Conservation (phyloP, 2,888 invertebrate species). For the Drosophila fungiperda region DNA sequence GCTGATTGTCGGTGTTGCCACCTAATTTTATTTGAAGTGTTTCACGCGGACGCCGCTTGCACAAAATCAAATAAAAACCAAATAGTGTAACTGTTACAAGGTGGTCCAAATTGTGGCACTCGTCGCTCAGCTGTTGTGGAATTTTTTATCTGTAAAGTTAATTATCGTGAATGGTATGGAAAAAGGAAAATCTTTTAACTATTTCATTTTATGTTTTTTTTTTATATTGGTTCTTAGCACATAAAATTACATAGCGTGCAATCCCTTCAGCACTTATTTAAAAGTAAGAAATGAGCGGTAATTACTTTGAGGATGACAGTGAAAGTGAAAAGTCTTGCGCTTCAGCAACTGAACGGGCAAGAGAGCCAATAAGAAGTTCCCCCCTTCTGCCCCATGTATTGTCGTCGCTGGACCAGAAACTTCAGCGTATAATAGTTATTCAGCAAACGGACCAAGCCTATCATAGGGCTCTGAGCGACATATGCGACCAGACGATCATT, state of each 20-base stretch:
- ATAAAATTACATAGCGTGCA: background rate
- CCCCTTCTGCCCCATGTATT: slow-evolving; percentile 33
- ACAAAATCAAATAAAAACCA: background rate
- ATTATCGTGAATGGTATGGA: slow-evolving; percentile 70
- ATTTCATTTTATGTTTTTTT: background rate
- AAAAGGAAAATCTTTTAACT: background rate
- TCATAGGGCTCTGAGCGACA: slow-evolving; percentile 56
- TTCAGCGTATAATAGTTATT: slow-evolving; percentile 43
- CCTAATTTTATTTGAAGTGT: background rate
- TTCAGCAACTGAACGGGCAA: slow-evolving; percentile 12
- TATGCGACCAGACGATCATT: slow-evolving; percentile 47
- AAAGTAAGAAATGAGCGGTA: background rate
- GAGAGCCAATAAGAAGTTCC: background rate
- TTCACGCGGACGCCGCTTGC: background rate
- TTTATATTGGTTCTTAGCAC: background rate
- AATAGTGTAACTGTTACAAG: background rate
- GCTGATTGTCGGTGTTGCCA: background rate
- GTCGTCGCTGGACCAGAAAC: slow-evolving; percentile 33
- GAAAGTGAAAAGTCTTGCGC: slow-evolving; percentile 40
- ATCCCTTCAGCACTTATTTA: background rate
- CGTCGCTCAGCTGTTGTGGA: background rate
- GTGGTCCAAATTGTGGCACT: accelerated
- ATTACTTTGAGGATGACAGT: background rate
- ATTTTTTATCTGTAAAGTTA: background rate
- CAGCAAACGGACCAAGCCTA: slow-evolving; percentile 51